A percentile compares a stretch with the other conserved stretches of the same genome.
Conservation (phyloP, 2,888 invertebrate genomes). For the Hypomecis punctinalis region DNA sequence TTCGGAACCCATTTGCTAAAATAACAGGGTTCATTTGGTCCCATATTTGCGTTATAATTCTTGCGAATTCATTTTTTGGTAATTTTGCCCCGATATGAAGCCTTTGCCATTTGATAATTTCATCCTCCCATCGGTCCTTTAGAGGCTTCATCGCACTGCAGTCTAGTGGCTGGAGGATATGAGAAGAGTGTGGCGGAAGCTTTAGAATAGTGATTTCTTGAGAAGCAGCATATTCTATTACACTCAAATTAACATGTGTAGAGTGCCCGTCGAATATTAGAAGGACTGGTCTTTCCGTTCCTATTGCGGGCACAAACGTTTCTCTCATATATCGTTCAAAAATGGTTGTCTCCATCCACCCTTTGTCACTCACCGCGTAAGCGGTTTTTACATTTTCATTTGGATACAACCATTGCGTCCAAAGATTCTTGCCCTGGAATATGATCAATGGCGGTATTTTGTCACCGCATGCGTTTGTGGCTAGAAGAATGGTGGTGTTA, state of each 20-base stretch:
- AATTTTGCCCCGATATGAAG: too few relatives aligned
- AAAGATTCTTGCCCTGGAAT: constrained; percentile 4
- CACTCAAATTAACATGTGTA: neutral
- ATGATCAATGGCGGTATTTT: constrained; percentile 1
- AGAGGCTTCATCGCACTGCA: too few relatives aligned
- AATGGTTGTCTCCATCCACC: constrained; percentile 5
- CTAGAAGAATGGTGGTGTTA: constrained; percentile 3
- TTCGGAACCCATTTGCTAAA: too few relatives aligned
- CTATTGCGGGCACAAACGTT: neutral
- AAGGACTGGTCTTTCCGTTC: neutral
- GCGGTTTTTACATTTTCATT: constrained; percentile 1
- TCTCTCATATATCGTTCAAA: neutral
- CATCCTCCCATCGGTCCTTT: too few relatives aligned
- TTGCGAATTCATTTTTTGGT: too few relatives aligned
- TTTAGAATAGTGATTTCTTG: neutral
- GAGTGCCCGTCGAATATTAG: neutral
- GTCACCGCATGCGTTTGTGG: neutral
- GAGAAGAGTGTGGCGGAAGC: too few relatives aligned
- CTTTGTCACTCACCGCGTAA: constrained; percentile 1
- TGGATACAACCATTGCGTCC: neutral
- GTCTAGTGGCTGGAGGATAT: too few relatives aligned
- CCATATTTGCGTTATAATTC: too few relatives aligned
- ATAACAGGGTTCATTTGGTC: too few relatives aligned
- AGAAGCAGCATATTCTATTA: neutral
- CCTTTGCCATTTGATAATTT: too few relatives aligned